Evolutionary conservation across 2,888 invertebrate genomes (phyloP).

Genomic region (Synergus laeviventris): DNA sequence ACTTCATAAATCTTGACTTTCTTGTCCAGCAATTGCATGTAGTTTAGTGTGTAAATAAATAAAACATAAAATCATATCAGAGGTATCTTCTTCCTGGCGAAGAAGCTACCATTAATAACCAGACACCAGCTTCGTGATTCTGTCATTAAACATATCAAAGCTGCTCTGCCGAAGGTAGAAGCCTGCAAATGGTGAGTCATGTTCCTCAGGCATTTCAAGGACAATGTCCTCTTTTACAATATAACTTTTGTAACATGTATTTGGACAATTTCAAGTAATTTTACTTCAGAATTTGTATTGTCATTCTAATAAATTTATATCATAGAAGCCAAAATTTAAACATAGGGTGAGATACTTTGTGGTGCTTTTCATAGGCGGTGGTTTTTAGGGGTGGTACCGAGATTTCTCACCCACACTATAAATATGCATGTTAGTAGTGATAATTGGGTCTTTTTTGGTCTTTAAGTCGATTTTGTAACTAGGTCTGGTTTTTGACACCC

Average conservation of each 20-base stretch:
- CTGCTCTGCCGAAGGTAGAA: slow-evolving; percentile 53
- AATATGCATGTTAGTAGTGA: too few relatives aligned
- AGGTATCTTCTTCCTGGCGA: slow-evolving; percentile 62
- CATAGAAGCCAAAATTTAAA: too few relatives aligned
- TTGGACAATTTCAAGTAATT: background rate
- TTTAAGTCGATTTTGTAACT: too few relatives aligned
- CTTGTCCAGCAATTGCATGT: slow-evolving; percentile 59
- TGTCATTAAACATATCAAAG: slow-evolving; percentile 64
- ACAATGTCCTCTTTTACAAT: background rate
- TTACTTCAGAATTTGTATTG: too few relatives aligned
- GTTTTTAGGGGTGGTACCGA: too few relatives aligned
- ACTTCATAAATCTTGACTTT: slow-evolving; percentile 60
- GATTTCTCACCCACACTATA: too few relatives aligned
- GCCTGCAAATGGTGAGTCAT: background rate
- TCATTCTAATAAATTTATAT: too few relatives aligned
- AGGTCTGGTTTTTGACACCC: too few relatives aligned
- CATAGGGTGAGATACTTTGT: too few relatives aligned
- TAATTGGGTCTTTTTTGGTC: too few relatives aligned
- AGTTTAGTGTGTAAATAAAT: slow-evolving; percentile 67
- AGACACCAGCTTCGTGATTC: slow-evolving; percentile 50
- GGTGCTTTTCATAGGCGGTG: too few relatives aligned
- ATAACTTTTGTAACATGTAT: background rate
- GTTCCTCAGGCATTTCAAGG: background rate
- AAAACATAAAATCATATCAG: slow-evolving; percentile 63
- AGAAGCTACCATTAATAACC: slow-evolving; percentile 64